phyloP scores from a whole-genome alignment of 2,113 vertebrate species.

The Sylvicapra grimmia region DNA sequence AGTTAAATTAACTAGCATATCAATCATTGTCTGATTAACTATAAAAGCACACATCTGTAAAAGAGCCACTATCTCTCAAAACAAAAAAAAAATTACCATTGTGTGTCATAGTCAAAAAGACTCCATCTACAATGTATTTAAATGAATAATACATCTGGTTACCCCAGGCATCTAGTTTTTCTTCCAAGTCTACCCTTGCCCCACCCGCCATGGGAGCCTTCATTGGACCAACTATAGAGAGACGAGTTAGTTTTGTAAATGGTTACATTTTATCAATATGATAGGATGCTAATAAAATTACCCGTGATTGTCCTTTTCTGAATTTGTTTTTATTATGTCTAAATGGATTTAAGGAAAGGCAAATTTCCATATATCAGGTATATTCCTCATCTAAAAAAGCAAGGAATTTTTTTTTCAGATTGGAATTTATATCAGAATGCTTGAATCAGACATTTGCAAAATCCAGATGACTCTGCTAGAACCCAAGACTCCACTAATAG shows the following conservation, averaged over 20 bases:
- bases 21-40: neutral
- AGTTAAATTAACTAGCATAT: neutral
- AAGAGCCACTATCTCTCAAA: neutral
- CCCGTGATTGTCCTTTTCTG: neutral
- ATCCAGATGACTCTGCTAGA: neutral
- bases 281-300: neutral
- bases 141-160: neutral
- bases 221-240: neutral
- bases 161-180: neutral
- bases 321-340: neutral
- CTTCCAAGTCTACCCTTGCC: neutral
- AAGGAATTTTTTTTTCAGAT: neutral
- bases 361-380: neutral
- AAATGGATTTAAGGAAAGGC: neutral
- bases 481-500: neutral
- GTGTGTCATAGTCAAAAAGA: neutral
- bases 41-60: neutral
- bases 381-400: neutral
- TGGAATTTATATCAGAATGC: neutral
- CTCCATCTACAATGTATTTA: neutral
- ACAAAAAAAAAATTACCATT: neutral
- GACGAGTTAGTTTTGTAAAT: neutral
- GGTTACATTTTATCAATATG: neutral
- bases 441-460: neutral
- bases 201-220: neutral